Conservation (phyloP, 2,888 invertebrate species). For the Cepaea hortensis region DNA sequence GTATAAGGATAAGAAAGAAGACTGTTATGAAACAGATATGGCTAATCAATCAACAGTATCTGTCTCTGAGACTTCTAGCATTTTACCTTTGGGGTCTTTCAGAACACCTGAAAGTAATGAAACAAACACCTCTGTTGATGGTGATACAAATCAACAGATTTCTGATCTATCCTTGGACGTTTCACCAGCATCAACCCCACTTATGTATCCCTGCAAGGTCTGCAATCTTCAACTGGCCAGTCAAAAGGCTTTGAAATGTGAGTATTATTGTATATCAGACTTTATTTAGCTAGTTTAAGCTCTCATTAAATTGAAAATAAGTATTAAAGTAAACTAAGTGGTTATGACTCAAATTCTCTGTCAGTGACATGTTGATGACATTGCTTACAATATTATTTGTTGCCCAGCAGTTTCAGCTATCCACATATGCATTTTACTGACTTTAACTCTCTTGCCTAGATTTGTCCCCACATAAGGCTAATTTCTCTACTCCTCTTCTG, state of each 20-base stretch:
- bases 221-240: conserved; percentile 92
- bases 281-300: too few relatives aligned
- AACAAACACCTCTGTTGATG: not conserved
- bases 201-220: conserved; percentile 84
- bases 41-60: not conserved
- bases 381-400: not conserved
- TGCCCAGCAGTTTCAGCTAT: too few relatives aligned
- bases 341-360: too few relatives aligned
- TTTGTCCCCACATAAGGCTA: too few relatives aligned
- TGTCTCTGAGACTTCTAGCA: not conserved
- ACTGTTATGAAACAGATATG: not conserved
- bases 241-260: conserved; percentile 89
- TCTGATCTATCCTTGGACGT: not conserved
- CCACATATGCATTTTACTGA: too few relatives aligned
- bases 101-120: not conserved
- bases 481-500: too few relatives aligned
- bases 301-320: too few relatives aligned
- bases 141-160: not conserved
- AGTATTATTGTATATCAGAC: conserved; percentile 35
- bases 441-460: too few relatives aligned
- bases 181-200: conserved; percentile 16
- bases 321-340: too few relatives aligned
- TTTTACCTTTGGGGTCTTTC: not conserved
- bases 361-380: not conserved
- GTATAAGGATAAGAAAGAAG: not conserved